Base-by-base conservation (phyloP, 1,140 invertebrate species). In the Cydia splendana region DNA sequence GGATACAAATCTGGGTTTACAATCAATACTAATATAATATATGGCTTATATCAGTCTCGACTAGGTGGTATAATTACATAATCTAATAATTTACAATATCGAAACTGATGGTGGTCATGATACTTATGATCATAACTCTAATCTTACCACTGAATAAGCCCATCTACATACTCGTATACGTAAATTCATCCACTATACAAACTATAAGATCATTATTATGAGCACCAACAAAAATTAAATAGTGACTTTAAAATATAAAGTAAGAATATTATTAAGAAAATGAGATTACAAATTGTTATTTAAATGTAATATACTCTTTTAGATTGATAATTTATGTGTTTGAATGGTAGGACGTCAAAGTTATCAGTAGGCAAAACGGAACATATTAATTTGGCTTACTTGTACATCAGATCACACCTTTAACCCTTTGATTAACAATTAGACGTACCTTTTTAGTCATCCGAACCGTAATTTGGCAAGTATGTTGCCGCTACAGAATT, bases 1-100 rank as follows among this genome's bases (percentile, higher is more conserved):
- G 57, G 5, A 24, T 62, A 57, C 2, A 62, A 62, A 24, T 73
- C 69, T 42, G 57, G 34, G 76, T 57, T 76, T 75, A 81, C 74
- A 80, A 78, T 78, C 65, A 80, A 83, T 81, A 83, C 80, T 84
- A 79, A 83, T 76, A 80, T 84, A 79, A 83, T 76, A 80, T 88
- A 90, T 90, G 88, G 88, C 88, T 82, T 76, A 85, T 80, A 84
- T 87, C 88, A 89, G 88, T 89, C 86, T 84, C 87, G 82, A 87
- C 73, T 82, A 83, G 86, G 84, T 87, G 85, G 82, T 87, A 75
- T 53, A 76, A 75, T 45, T 81, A 79, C 74, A 78, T 78, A 82
- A 67, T 83, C 83, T 74, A 81, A 78, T 81, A 83, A 86, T 86
- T 78, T 87, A 87, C 85, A 87, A 75, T 80, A 84, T 80, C 83